Evolutionary conservation across 2,888 invertebrate species (phyloP).

Genomic region (Pseudococcus jackbeardsleyi): DNA sequence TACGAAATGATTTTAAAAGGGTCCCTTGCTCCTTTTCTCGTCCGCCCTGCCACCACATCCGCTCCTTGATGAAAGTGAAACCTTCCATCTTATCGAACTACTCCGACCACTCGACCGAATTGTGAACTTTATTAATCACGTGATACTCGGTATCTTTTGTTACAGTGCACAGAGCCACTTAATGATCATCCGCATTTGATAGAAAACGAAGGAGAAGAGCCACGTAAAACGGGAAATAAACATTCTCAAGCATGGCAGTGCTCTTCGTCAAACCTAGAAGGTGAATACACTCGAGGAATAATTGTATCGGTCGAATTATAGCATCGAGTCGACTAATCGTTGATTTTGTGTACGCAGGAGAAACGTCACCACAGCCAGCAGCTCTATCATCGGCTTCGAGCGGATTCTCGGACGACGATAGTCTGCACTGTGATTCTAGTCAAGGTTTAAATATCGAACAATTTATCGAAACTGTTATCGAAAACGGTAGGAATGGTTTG

Average conservation of each 20-base stretch:
- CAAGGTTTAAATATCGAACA: slow-evolving; percentile 80
- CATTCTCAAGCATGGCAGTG: slow-evolving; percentile 61
- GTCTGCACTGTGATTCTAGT: slow-evolving; percentile 78
- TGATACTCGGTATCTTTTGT: not conserved
- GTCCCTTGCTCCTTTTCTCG: no score
- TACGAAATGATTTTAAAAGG: not conserved
- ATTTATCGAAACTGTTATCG: slow-evolving; percentile 82
- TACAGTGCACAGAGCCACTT: slow-evolving; percentile 38
- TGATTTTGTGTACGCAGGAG: slow-evolving; percentile 64
- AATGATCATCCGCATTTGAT: slow-evolving; percentile 61
- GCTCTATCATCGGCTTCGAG: slow-evolving; percentile 79
- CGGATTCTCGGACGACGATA: slow-evolving; percentile 92
- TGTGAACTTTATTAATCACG: not conserved
- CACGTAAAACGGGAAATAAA: slow-evolving; percentile 64
- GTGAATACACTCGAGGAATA: not conserved
- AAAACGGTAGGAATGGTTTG: slow-evolving; percentile 84
- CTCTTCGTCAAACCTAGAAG: slow-evolving; percentile 64
- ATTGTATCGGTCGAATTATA: no score
- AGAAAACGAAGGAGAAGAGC: slow-evolving; percentile 63
- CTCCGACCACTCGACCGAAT: not conserved
- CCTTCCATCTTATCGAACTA: not conserved
- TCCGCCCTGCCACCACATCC: no score
- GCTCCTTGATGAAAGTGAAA: no score
- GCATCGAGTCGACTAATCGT: not conserved
- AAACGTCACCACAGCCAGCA: slow-evolving; percentile 71